Base-by-base conservation (phyloP, 1,140 invertebrate species). In the Drosophila triauraria region DNA sequence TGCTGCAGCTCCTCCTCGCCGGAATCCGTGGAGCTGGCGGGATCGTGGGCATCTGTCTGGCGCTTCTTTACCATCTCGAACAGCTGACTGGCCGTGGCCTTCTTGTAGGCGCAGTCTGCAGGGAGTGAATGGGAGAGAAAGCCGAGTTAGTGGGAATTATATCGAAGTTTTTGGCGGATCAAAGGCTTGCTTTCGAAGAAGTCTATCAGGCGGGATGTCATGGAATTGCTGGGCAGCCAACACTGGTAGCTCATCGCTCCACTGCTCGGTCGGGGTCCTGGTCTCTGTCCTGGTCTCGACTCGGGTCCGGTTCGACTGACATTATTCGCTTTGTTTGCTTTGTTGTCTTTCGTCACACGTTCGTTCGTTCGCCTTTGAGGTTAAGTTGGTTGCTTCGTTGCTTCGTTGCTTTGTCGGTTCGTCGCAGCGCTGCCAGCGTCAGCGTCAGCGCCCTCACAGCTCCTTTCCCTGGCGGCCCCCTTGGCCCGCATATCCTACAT, bases 21-120 rank as follows among this genome's bases (percentile, higher is more conserved):
- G 7, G 95, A 95, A 78, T 96, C 95, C 2, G 95, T 95, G 0
- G 94, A 94, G 65, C 94, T 94, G 74, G 58, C 62, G 58, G 78
- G 71, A 10, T 95, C 94, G 51, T 94, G 94, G 4, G 94, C 94
- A 72, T 95, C 95, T 59, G 93, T 94, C 80, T 95, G 95, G 90
- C 95, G 94, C 92, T 95, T 95, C 84, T 95, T 95, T 48, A 94
- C 83, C 82, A 91, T 91, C 25, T 48, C 54, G 54, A 32, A 50
- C 40, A 47, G 42, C 32, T 56, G 44, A 43, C 62, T 60, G 27
- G 54, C 40, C 69, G 47, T 50, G 40, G 68, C 68, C 60, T 54
- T 43, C 63, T 59, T 70, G 27, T 50, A 38, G 25, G 51, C 58
- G 46, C 57, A 58, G 35, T 60, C 75, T 71, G 47, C 3, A 7